These are phyloP conservation scores for Carapus acus DNA, from an alignment of 2,797 vertebrate species.

Conservation along the genomic window DNA sequence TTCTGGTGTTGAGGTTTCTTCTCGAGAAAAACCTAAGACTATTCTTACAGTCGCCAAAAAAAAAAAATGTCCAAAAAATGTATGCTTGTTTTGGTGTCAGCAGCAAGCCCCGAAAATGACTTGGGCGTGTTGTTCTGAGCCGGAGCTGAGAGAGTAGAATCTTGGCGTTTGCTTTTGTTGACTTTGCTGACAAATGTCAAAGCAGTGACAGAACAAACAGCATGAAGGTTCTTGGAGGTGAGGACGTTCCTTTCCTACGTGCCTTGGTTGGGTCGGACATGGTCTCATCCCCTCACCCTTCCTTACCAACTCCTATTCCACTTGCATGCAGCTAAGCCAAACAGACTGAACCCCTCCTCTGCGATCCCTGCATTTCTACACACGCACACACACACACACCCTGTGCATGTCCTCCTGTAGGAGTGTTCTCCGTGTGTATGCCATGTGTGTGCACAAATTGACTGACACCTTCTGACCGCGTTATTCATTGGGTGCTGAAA, in stretches of 20 bases:
- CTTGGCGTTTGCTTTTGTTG: background rate
- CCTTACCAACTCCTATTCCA: slow-evolving; percentile 57
- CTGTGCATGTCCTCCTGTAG: slow-evolving; percentile 79
- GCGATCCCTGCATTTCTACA: slow-evolving; percentile 83
- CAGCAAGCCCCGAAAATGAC: too few relatives aligned
- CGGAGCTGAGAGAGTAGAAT: slow-evolving; percentile 7
- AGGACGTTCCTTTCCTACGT: slow-evolving; percentile 4
- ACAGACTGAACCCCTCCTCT: slow-evolving; percentile 58
- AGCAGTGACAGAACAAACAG: background rate
- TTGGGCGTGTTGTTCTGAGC: slow-evolving; percentile 18
- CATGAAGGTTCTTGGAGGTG: background rate
- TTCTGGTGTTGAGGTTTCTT: background rate
- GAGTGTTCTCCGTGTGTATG: slow-evolving; percentile 70
- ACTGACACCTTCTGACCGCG: slow-evolving; percentile 48
- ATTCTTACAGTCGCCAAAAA: too few relatives aligned
- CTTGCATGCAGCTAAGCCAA: slow-evolving; percentile 90
- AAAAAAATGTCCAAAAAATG: too few relatives aligned
- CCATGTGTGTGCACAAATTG: slow-evolving; percentile 66
- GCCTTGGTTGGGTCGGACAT: slow-evolving; percentile 33
- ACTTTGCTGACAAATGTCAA: background rate
- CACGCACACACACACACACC: slow-evolving; percentile 82
- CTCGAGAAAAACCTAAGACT: background rate
- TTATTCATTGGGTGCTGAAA: slow-evolving; percentile 76
- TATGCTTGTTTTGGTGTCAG: too few relatives aligned
- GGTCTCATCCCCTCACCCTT: slow-evolving; percentile 36